These are phyloP conservation scores for Cisticola juncidis DNA, from an alignment of 2,113 vertebrate species.

Conservation along the genomic window DNA sequence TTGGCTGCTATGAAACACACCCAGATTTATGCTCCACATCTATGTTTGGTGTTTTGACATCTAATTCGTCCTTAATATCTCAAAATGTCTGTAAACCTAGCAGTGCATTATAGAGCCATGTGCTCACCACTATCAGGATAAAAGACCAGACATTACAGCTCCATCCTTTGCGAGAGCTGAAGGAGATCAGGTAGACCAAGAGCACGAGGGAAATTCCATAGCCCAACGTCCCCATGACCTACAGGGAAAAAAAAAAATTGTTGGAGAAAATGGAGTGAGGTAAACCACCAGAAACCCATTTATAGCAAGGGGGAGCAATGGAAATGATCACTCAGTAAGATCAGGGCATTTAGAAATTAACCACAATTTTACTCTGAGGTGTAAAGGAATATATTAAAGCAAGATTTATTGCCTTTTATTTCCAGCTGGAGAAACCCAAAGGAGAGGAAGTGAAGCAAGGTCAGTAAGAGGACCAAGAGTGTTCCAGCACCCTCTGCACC, in stretches of 20 bases:
- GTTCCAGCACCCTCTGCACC: not conserved
- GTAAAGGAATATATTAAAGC: not conserved
- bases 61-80: not conserved
- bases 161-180: constrained; percentile 42
- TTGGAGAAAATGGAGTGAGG: not conserved
- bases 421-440: not conserved
- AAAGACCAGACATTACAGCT: constrained; percentile 62
- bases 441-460: not conserved
- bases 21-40: not conserved
- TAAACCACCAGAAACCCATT: not conserved
- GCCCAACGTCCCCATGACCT: constrained; percentile 10
- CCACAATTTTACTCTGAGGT: not conserved
- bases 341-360: not conserved
- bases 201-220: constrained; percentile 71
- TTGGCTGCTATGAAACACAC: not conserved
- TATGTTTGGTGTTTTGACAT: not conserved
- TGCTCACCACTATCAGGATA: constrained; percentile 66
- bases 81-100: not conserved
- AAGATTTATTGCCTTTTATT: not conserved
- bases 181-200: constrained; percentile 64
- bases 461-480: not conserved
- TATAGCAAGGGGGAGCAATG: not conserved
- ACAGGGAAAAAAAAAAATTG: not conserved
- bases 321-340: not conserved
- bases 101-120: not conserved